Base-by-base conservation (phyloP, 2,797 vertebrate species). In the Catharus ustulatus region DNA sequence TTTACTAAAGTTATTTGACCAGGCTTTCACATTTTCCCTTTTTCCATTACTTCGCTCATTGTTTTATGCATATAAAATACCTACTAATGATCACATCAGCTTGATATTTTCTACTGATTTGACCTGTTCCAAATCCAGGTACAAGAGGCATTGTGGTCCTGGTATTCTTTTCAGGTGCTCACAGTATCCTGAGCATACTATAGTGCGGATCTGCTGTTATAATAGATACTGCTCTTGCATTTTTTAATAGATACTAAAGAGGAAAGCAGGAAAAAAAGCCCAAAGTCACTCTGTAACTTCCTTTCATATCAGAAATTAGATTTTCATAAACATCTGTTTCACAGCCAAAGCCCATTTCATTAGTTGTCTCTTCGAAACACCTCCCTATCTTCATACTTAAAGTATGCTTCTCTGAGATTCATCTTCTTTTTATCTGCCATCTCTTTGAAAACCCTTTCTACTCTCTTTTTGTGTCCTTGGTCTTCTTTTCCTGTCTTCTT, bases 171-270 rank as follows among this genome's bases (percentile, higher is more conserved):
- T 63, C 40, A 62, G 8, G 20, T 4, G 12, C 13, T 63, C 27
- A 43, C 7, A 38, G 11, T 52, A 40, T 45, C 49, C 75, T 1
- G 3, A 55, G 7, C 32, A 45, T 36, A 32, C 1, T 57, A 24
- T 2, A 1, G 10, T 73, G 0, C 57, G 40, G 13, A 7, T 61
- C 75, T 54, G 3, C 5, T 76, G 1, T 17, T 6, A n/a, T 15
- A 18, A 22, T 19, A 52, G 13, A 7, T 43, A 62, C 22, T 58
- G 6, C 6, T 62, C 9, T 36, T 15, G 4, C 3, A 8, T 2
- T 19, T 80, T 58, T 83, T 74, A 16, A 42, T 48, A 59, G 48
- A n/a, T 18, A 48, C 7, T 19, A 5, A 74, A 62, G 13, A 74
- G 8, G 52, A 74, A 74, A 34, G 6, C 7, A 67, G 8, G 5